phyloP scores from a whole-genome alignment of 2,888 invertebrate genomes.

The Apomyelois bistriatella region DNA sequence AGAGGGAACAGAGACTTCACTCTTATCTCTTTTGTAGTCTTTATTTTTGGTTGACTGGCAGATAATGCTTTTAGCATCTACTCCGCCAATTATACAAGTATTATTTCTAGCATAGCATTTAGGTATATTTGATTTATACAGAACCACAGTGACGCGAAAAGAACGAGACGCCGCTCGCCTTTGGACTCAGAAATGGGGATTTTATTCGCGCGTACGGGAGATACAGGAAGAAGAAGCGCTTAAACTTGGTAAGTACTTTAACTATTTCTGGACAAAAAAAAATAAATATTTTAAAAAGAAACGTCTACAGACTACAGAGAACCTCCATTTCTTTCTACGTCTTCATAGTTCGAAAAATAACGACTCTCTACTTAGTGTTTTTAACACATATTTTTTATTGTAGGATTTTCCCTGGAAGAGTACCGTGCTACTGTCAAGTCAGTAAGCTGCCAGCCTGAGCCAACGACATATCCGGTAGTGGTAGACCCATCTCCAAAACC shows the following conservation, averaged over 20 bases:
- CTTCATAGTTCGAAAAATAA: too few relatives aligned
- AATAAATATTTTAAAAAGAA: too few relatives aligned
- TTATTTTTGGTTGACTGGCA: too few relatives aligned
- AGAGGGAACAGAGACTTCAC: too few relatives aligned
- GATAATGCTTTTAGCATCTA: too few relatives aligned
- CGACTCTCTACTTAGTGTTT: too few relatives aligned
- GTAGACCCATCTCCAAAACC: slow-evolving; percentile 60
- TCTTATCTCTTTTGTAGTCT: too few relatives aligned
- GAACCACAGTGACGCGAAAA: slow-evolving; percentile 53
- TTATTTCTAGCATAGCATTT: too few relatives aligned
- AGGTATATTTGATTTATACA: slow-evolving; percentile 23
- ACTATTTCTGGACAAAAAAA: background rate
- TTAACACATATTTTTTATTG: too few relatives aligned
- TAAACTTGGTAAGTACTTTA: slow-evolving; percentile 44
- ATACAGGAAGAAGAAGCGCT: slow-evolving; percentile 65
- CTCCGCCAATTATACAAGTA: too few relatives aligned
- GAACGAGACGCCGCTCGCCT: slow-evolving; percentile 53
- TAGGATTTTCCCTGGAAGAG: slow-evolving; percentile 59
- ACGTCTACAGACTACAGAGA: too few relatives aligned
- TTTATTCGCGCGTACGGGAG: slow-evolving; percentile 51
- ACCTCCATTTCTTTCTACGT: too few relatives aligned
- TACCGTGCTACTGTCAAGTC: slow-evolving; percentile 56
- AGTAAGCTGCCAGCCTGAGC: slow-evolving; percentile 54
- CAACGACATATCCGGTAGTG: slow-evolving; percentile 46
- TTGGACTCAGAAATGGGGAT: slow-evolving; percentile 65